Conservation (phyloP, 1,140 invertebrate species). For the Ganaspis sp. region DNA sequence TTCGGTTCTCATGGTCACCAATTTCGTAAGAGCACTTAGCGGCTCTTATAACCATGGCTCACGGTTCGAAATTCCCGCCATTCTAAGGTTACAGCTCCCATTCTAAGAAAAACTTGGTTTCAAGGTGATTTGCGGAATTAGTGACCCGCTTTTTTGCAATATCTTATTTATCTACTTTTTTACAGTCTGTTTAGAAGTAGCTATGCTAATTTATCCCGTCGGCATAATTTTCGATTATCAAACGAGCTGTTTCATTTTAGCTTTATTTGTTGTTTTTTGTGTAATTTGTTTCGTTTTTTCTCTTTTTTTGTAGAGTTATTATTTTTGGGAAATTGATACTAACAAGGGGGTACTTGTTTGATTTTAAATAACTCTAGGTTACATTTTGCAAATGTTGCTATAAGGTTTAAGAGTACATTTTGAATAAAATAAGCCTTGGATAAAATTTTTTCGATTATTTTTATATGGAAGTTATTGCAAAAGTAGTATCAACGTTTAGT, state of each 20-base stretch:
- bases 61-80: conserved; percentile 26
- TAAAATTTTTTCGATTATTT: too few relatives aligned
- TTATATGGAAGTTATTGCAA: too few relatives aligned
- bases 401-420: too few relatives aligned
- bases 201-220: not conserved
- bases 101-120: not conserved
- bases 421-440: too few relatives aligned
- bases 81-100: conserved; percentile 27
- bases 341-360: too few relatives aligned
- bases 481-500: too few relatives aligned
- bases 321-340: too few relatives aligned
- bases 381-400: too few relatives aligned
- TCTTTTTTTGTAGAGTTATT: too few relatives aligned
- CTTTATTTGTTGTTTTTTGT: not conserved
- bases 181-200: not conserved
- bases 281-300: not conserved
- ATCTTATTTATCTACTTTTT: conserved; percentile 13
- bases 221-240: not conserved
- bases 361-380: too few relatives aligned
- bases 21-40: conserved; percentile 59
- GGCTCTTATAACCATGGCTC: conserved; percentile 40
- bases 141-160: conserved; percentile 13
- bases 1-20: conserved; percentile 58
- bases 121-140: conserved; percentile 25
- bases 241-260: not conserved